Base-by-base conservation (phyloP, 1,140 invertebrate species). In the Asbolus verrucosus region DNA sequence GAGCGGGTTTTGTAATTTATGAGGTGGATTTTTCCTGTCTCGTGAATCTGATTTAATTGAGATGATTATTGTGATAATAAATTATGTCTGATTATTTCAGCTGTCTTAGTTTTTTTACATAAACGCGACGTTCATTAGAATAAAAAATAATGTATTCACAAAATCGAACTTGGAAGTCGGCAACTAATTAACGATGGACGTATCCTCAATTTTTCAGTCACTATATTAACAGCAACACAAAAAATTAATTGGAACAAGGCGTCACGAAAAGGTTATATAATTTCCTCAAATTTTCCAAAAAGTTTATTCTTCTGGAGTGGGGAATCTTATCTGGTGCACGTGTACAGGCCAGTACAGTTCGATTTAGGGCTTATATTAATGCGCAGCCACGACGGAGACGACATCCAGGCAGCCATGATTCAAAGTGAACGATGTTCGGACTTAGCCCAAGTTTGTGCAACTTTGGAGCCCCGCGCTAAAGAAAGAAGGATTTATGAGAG, bases 391-490 rank as follows among this genome's bases (percentile, higher is more conserved):
- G 77, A 71, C 73, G 72, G 66, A 72, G 75, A 74, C 76, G 76
- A 76, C 72, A 75, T 72, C 71, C 69, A 74, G 70, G 71, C 76
- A 65, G 77, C 77, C 77, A 80, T 81, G 72, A 75, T 76, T 81
- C 78, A 81, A 78, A 74, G 76, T 80, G 79, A 80, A 77, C 75
- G 77, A 79, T 78, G 78, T 76, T 73, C 73, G 75, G 79, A 79
- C 79, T 81, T 81, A 79, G 76, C 72, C 75, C 75, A 79, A 80
- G 78, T 80, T 80, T 77, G 77, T 78, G 76, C 74, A 78, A 78
- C 73, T 79, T 77, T 69, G 72, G 46, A 70, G 61, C 67, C 75
- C 70, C 73, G 24, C 73, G 63, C 68, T 72, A 73, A 77, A 77
- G 76, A 78, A 80, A 80, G 76, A 76, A 78, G 67, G 76, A 80